These are phyloP conservation scores for Conus ventricosus DNA, from an alignment of 1,140 invertebrate genomes.

Conservation along the genomic window DNA sequence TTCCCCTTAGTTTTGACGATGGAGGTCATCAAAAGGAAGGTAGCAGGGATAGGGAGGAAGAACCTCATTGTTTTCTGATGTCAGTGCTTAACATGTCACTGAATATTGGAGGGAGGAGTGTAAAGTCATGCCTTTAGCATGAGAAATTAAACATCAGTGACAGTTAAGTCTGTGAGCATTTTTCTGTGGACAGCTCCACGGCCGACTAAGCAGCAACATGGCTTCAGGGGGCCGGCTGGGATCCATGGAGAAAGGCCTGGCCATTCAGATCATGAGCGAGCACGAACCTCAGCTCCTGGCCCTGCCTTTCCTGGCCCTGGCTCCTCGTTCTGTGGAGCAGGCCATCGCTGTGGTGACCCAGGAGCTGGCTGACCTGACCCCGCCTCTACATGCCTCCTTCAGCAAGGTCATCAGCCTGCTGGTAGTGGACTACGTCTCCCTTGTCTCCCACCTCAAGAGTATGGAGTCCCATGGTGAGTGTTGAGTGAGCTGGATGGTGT, in stretches of 20 bases:
- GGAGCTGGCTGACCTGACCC: neutral
- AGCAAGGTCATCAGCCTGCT: neutral
- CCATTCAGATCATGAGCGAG: neutral
- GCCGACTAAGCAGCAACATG: neutral
- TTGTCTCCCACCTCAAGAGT: neutral
- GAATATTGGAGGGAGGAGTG: no score
- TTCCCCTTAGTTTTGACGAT: no score
- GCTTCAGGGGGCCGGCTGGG: neutral
- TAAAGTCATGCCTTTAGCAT: no score
- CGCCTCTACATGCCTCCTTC: neutral
- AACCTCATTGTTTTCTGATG: no score
- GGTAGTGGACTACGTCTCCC: neutral
- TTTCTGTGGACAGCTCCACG: neutral
- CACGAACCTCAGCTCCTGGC: neutral
- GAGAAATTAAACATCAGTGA: no score
- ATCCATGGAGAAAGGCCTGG: neutral
- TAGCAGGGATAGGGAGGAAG: no score
- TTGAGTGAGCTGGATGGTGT: no score
- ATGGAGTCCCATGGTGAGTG: no score
- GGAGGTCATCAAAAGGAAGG: no score
- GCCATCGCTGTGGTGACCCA: neutral
- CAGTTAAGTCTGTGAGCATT: no score
- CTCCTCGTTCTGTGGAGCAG: slow-evolving; percentile 1
- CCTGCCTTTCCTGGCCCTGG: slow-evolving; percentile 18
- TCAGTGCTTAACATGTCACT: no score